phyloP scores from a whole-genome alignment of 2,888 invertebrate species.

The Timema cristinae region DNA sequence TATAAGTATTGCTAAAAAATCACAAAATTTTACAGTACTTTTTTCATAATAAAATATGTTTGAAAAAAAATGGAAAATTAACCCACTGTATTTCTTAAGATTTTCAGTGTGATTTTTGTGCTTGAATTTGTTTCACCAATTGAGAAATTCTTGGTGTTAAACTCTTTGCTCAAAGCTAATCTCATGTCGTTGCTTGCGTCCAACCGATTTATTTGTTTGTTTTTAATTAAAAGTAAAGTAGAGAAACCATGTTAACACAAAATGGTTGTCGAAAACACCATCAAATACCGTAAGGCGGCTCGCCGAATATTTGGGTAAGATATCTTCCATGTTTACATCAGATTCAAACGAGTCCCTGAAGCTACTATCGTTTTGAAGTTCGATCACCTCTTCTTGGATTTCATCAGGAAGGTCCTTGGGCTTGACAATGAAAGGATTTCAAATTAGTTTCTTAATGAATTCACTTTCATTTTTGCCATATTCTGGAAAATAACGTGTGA shows the following conservation, averaged over 20 bases:
- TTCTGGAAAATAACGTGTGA: slow-evolving; percentile 1
- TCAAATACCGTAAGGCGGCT: not conserved
- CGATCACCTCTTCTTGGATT: slow-evolving; percentile 15
- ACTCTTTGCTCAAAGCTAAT: no score
- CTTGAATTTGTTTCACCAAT: no score
- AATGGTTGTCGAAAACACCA: slow-evolving; percentile 6
- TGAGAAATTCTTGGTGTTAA: no score
- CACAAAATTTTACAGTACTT: no score
- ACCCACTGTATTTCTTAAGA: no score
- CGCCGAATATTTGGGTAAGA: slow-evolving; percentile 6
- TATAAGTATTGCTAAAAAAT: no score
- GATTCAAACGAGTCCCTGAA: slow-evolving; percentile 8
- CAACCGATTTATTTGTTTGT: not conserved
- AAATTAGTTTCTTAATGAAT: slow-evolving; percentile 3
- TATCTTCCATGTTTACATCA: slow-evolving; percentile 12
- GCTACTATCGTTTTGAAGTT: slow-evolving; percentile 6
- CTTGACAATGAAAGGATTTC: slow-evolving; percentile 15
- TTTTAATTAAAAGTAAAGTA: slow-evolving; percentile 5
- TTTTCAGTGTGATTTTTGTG: no score
- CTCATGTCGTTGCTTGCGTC: not conserved
- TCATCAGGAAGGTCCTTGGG: slow-evolving; percentile 14
- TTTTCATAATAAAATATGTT: no score
- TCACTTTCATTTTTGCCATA: not conserved
- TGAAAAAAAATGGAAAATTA: no score
- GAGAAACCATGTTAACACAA: slow-evolving; percentile 9